Base-by-base conservation (phyloP, 2,888 invertebrate genomes). In the Trichacis sp. region DNA sequence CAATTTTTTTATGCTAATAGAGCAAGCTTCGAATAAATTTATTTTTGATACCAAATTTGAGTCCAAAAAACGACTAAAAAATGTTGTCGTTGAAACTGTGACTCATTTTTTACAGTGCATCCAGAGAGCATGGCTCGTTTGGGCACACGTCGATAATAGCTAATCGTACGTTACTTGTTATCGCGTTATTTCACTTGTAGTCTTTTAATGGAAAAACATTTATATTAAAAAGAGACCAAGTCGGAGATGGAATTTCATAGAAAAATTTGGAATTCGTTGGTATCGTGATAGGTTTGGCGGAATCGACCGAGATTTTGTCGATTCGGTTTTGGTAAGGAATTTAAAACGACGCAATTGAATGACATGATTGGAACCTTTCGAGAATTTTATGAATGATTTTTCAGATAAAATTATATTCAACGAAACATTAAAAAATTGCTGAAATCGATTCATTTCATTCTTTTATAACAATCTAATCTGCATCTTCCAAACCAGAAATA, bases 241-340 rank as follows among this genome's bases (percentile, higher is more conserved):
- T 61, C 63, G 63, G 63, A 67, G 63, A 19, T 43, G 53, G 57
- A 67, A 60, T 60, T 52, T 67, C 60, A 63, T 67, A 67, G 67
- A 67, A 67, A 67, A 67, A 60, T 57, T 67, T 57, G 53, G 51
- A 53, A 47, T 62, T 58, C 8, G 19, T 4, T 43, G 17, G 14
- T 9, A 19, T 19, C n/a, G 43, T 43, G 18, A 19, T 43, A 43
- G 9, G 1, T 43, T 43, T 43, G 19, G 4, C 19, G n/a, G 18
- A 9, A 19, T 19, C 1, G n/a, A 43, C 2, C 19, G n/a, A 12
- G 4, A 18, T 19, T 19, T 17, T 8, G 17, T 19, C 18, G 19
- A 19, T 43, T 18, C 11, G 8, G n/a, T 18, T n/a, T 1, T 43
- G 19, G 14, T 14, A 8, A 8, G 15, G 9, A 43, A 18, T 19